Percentiles rank a stretch among this genome's conserved stretches.
These are phyloP conservation scores for Cercocebus atys DNA, from an alignment of 2,113 vertebrate species.

Conservation along the genomic window DNA sequence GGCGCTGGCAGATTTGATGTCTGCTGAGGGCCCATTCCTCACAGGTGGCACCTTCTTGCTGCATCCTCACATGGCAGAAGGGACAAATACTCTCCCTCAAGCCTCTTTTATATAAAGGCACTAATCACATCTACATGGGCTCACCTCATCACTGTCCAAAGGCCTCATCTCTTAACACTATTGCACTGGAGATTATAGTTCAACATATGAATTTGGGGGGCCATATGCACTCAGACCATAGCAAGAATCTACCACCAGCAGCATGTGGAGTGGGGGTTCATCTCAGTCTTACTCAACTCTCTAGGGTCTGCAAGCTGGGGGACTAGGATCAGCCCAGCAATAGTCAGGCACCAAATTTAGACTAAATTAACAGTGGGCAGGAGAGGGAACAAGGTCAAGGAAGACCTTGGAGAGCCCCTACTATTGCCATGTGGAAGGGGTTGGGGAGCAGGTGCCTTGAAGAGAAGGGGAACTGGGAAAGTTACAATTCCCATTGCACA, in stretches of 20 bases:
- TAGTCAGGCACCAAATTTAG: not conserved
- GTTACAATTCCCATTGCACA: not conserved
- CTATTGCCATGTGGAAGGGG: not conserved
- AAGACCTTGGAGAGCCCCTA: not conserved
- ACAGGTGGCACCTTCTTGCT: too few relatives aligned
- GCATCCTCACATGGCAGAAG: not conserved
- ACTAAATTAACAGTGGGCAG: not conserved
- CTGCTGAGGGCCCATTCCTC: not conserved
- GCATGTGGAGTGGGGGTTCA: fast-evolving
- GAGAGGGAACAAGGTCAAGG: fast-evolving
- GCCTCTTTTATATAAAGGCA: not conserved
- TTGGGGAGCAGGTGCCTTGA: not conserved
- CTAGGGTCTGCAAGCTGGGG: not conserved
- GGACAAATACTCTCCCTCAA: not conserved
- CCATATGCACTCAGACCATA: not conserved
- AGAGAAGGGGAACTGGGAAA: not conserved
- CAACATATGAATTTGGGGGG: fast-evolving
- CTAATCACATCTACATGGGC: not conserved
- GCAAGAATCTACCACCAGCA: not conserved
- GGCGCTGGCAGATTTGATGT: not conserved
- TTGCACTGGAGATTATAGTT: not conserved
- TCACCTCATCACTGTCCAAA: not conserved
- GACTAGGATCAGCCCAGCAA: not conserved
- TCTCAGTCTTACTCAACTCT: not conserved
- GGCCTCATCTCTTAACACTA: not conserved